These are phyloP conservation scores for Drosophila cardini DNA, from an alignment of 1,140 invertebrate species.

Conservation along the genomic window DNA sequence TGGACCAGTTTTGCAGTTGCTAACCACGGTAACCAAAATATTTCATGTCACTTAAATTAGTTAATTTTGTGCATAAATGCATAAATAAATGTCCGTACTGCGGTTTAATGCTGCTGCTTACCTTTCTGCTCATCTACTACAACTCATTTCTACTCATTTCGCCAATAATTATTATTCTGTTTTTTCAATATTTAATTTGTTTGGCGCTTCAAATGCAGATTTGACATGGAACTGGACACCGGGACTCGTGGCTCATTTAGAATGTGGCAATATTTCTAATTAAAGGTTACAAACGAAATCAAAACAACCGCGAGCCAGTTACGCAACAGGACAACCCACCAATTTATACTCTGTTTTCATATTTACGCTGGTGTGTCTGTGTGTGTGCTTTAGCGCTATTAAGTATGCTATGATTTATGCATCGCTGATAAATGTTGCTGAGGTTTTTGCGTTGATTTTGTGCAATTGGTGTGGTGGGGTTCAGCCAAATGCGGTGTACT, in stretches of 20 bases:
- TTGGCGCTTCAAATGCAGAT: slow-evolving; percentile 8
- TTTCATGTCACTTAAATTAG: slow-evolving; percentile 77
- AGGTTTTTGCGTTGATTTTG: slow-evolving; percentile 73
- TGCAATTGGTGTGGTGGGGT: slow-evolving; percentile 45
- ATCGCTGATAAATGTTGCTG: slow-evolving; percentile 76
- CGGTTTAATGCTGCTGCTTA: slow-evolving; percentile 34
- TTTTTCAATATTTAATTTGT: slow-evolving; percentile 81
- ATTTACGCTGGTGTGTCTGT: slow-evolving; percentile 2
- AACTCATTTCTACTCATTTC: slow-evolving; percentile 1
- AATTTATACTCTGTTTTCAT: slow-evolving; percentile 12
- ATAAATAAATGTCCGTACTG: slow-evolving; percentile 68
- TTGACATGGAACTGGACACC: neutral
- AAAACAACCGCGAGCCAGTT: slow-evolving; percentile 72
- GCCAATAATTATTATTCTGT: slow-evolving; percentile 73
- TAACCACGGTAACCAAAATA: slow-evolving; percentile 64
- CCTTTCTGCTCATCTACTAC: slow-evolving; percentile 11
- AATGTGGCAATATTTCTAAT: slow-evolving; percentile 81
- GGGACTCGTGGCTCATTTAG: slow-evolving; percentile 62
- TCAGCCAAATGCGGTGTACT: slow-evolving; percentile 10
- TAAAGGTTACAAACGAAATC: slow-evolving; percentile 81
- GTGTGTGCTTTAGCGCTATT: slow-evolving; percentile 52
- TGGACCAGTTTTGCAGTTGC: slow-evolving; percentile 27
- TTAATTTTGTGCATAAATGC: slow-evolving; percentile 76
- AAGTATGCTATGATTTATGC: slow-evolving; percentile 81
- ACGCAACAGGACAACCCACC: slow-evolving; percentile 54